Percentiles rank a stretch among this genome's conserved stretches.
Evolutionary conservation across 1,140 invertebrate genomes (phyloP).

Genomic region (Caerostris darwini): DNA sequence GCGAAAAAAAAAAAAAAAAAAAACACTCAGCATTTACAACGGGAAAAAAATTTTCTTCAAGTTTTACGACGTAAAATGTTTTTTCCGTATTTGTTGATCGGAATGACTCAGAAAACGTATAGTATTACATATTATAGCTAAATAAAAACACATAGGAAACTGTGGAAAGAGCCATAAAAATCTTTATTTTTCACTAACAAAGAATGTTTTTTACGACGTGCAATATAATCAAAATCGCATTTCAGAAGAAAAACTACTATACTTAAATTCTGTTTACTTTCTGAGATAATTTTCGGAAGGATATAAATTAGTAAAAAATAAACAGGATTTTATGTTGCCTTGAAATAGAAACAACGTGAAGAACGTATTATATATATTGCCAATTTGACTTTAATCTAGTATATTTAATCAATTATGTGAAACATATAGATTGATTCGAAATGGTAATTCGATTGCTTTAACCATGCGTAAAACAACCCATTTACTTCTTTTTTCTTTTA

Average conservation of each 20-base stretch:
- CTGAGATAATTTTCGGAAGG: too few relatives aligned
- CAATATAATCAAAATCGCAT: not conserved
- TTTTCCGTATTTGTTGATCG: not conserved
- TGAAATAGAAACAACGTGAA: too few relatives aligned
- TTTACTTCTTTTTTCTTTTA: too few relatives aligned
- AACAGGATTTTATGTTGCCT: too few relatives aligned
- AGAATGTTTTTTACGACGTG: not conserved
- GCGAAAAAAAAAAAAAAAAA: not conserved
- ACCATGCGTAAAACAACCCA: too few relatives aligned
- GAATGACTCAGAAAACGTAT: not conserved
- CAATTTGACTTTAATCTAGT: too few relatives aligned
- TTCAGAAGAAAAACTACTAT: not conserved
- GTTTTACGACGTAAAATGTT: not conserved
- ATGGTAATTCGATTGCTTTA: too few relatives aligned
- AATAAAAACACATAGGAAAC: not conserved
- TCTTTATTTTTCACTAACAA: not conserved
- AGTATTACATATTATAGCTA: not conserved
- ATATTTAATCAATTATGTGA: too few relatives aligned
- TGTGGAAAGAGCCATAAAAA: not conserved
- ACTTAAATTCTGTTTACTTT: not conserved
- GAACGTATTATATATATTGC: too few relatives aligned
- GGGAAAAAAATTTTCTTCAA: not conserved
- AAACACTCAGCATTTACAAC: too few relatives aligned
- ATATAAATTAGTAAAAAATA: too few relatives aligned
- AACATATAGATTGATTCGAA: too few relatives aligned